Percentiles rank a stretch among this genome's conserved stretches.
Conservation (phyloP, 2,797 vertebrate species). For the Taeniopygia guttata region DNA sequence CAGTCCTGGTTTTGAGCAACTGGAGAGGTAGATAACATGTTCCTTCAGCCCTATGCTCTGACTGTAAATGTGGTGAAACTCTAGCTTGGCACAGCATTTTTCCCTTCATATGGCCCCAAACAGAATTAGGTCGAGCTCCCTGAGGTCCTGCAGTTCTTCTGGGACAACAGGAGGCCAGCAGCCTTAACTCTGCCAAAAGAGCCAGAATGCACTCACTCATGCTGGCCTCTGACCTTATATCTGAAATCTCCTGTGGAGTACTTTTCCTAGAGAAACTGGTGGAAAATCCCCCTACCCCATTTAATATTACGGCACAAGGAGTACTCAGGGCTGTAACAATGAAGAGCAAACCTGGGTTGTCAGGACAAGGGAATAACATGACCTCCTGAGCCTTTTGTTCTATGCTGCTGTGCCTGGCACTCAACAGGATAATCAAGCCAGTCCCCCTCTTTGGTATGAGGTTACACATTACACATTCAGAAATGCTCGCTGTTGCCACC, state of each 20-base stretch:
- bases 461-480: background rate
- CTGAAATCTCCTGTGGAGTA: background rate
- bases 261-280: background rate
- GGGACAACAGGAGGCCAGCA: background rate
- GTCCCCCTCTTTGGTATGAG: background rate
- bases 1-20: background rate
- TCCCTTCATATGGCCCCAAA: background rate
- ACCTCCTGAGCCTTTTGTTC: background rate
- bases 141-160: background rate
- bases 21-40: background rate
- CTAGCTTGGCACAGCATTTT: background rate
- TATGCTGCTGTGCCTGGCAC: background rate
- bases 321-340: background rate
- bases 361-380: background rate
- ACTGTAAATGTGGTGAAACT: background rate
- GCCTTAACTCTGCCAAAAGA: background rate
- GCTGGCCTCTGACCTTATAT: background rate
- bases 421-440: background rate
- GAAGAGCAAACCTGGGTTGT: background rate
- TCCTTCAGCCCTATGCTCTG: background rate
- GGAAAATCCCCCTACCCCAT: background rate
- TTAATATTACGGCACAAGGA: background rate
- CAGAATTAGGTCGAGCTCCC: constrained; percentile 10
- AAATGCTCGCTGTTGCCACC: background rate
- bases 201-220: background rate